Conservation (phyloP, 2,113 vertebrate genomes). For the Columba janthina region DNA sequence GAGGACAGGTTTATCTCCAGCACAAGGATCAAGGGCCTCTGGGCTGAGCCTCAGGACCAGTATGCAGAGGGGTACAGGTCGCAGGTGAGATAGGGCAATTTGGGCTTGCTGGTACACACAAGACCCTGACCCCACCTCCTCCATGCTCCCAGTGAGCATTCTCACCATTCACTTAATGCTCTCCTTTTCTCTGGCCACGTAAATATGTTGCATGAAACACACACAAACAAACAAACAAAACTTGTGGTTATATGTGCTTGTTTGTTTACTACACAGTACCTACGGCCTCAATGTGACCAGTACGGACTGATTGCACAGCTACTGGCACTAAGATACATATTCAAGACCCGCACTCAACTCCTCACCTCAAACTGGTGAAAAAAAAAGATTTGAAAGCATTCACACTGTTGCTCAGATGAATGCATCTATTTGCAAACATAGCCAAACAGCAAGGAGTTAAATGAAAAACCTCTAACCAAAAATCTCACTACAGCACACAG, state of each 20-base stretch:
- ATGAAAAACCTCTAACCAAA: background rate
- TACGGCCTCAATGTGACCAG: background rate
- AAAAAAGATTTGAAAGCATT: background rate
- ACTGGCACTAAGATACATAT: fast-evolving
- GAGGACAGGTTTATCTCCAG: fast-evolving
- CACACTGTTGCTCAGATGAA: background rate
- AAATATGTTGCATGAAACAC: background rate
- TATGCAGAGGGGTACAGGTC: fast-evolving
- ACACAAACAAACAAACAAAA: background rate
- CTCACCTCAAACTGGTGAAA: background rate
- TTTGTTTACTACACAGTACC: background rate
- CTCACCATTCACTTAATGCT: background rate
- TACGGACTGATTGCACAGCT: background rate
- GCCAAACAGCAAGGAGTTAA: background rate
- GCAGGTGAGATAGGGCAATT: background rate
- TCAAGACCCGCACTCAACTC: background rate
- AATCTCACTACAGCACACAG: background rate
- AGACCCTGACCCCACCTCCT: background rate
- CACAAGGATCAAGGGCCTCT: fast-evolving
- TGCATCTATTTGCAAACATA: background rate
- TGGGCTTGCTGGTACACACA: background rate
- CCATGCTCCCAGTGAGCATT: fast-evolving
- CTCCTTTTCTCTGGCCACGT: background rate
- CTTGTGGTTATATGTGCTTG: background rate
- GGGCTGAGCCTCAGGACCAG: background rate